These are phyloP conservation scores for Chouioia cunea DNA, from an alignment of 2,888 invertebrate species.

Conservation along the genomic window DNA sequence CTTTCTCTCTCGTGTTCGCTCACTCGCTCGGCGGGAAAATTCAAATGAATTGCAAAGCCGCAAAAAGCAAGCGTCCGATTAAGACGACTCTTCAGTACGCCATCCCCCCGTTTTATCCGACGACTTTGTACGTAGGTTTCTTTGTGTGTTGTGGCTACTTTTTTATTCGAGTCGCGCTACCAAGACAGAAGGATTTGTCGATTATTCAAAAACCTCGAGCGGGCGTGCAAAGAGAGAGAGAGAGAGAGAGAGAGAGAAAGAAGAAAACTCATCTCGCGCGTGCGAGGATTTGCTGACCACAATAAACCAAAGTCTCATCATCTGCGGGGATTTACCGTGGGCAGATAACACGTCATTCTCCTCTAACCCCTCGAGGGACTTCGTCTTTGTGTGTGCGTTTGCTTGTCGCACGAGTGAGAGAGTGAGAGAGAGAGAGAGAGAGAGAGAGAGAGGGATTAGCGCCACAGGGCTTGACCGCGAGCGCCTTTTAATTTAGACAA, in stretches of 20 bases:
- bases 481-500: constrained; percentile 69
- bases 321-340: constrained; percentile 65
- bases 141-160: background rate
- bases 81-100: too few species aligned
- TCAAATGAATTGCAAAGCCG: constrained; percentile 40
- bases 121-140: background rate
- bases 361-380: constrained; percentile 30
- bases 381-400: background rate
- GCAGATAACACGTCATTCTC: too few species aligned
- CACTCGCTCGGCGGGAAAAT: constrained; percentile 19
- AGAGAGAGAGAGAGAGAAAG: too few species aligned
- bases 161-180: background rate
- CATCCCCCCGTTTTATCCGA: too few species aligned
- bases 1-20: background rate
- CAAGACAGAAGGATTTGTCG: constrained; percentile 25
- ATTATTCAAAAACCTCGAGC: constrained; percentile 47
- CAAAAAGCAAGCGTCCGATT: background rate
- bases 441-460: constrained; percentile 1
- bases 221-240: background rate
- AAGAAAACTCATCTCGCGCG: too few species aligned
- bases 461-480: constrained; percentile 36
- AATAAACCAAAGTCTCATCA: constrained; percentile 69
- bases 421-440: constrained; percentile 27
- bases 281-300: constrained; percentile 49
- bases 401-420: constrained; percentile 14